phyloP scores from a whole-genome alignment of 2,888 invertebrate genomes.

The Chaetogeoica ovagalla region DNA sequence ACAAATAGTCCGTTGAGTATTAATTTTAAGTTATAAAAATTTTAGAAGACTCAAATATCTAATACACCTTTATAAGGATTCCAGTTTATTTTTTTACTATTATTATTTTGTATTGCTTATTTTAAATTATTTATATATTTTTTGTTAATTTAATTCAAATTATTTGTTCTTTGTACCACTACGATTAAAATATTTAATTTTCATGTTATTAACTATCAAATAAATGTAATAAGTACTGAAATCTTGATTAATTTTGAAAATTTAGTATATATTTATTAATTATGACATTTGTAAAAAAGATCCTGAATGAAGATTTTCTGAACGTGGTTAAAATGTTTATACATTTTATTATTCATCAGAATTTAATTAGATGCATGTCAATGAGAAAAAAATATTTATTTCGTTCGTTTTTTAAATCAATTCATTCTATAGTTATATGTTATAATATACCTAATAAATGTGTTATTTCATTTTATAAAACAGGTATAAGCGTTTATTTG shows the following conservation, averaged over 20 bases:
- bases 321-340: no score
- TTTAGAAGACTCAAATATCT: constrained; percentile 25
- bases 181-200: constrained; percentile 35
- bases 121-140: constrained; percentile 43
- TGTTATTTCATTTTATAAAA: no score
- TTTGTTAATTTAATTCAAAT: constrained; percentile 46
- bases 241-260: constrained; percentile 24
- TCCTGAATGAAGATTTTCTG: no score
- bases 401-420: no score
- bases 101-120: constrained; percentile 38
- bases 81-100: constrained; percentile 22
- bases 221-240: constrained; percentile 37
- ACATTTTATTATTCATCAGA: no score
- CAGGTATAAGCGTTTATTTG: no score
- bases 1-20: constrained; percentile 18
- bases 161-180: constrained; percentile 50
- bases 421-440: no score
- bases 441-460: no score
- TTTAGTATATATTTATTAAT: not conserved
- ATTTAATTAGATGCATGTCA: no score
- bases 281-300: no score
- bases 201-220: constrained; percentile 46
- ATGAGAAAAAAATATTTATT: no score
- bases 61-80: constrained; percentile 17
- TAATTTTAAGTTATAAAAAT: constrained; percentile 37